Percentiles rank a stretch among this genome's conserved stretches.
phyloP scores from a whole-genome alignment of 2,113 vertebrate species.

The Alaudala cheleensis region DNA sequence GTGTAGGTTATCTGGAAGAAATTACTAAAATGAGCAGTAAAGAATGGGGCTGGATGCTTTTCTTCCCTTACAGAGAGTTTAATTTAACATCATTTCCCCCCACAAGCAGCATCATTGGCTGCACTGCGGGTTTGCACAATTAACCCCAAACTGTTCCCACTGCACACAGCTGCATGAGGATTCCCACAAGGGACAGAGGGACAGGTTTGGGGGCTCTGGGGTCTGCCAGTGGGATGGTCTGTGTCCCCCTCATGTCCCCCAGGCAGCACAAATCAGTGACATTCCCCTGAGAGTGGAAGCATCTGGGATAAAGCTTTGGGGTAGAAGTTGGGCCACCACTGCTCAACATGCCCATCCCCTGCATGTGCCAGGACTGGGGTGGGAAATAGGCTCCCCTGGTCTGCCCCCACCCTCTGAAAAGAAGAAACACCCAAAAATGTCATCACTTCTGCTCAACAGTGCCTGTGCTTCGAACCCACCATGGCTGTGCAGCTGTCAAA shows the following conservation, averaged over 20 bases:
- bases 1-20: conserved; percentile 65
- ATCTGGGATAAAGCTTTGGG: neutral
- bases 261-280: rapidly evolving
- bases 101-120: neutral
- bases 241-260: rapidly evolving
- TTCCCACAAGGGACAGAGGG: neutral
- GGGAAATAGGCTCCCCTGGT: neutral
- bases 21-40: conserved; percentile 1
- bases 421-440: neutral
- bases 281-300: neutral
- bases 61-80: neutral
- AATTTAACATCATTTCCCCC: neutral
- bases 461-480: neutral
- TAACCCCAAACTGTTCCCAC: neutral
- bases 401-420: neutral
- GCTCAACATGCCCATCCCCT: rapidly evolving
- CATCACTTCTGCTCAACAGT: neutral
- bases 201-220: neutral
- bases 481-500: neutral
- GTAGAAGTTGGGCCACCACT: neutral
- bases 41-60: neutral
- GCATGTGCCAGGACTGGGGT: neutral
- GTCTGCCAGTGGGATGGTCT: too few species aligned
- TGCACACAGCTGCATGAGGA: neutral
- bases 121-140: neutral